Evolutionary conservation across 2,797 vertebrate species (phyloP).

Genomic region (Vultur gryphus): DNA sequence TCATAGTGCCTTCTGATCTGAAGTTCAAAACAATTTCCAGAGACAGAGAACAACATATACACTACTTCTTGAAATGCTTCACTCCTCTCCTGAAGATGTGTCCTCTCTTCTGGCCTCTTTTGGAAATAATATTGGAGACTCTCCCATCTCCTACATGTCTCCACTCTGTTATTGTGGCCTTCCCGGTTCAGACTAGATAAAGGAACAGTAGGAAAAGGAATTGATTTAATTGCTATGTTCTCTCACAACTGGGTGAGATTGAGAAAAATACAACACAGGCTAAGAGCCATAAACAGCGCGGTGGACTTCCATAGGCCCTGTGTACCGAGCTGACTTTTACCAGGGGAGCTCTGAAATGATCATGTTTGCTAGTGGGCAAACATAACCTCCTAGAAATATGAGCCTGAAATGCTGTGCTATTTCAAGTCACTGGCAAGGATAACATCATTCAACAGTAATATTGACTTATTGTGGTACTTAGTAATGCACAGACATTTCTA

Average conservation of each 20-base stretch:
- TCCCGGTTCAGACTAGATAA: not conserved
- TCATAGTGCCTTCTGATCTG: not conserved
- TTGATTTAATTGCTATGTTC: not conserved
- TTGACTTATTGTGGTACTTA: not conserved
- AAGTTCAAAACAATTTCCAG: not conserved
- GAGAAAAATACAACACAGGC: not conserved
- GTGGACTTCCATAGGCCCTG: not conserved
- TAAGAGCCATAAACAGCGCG: not conserved
- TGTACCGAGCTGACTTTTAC: not conserved
- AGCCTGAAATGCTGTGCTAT: not conserved
- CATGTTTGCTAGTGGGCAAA: not conserved
- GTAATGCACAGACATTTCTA: not conserved
- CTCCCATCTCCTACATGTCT: not conserved
- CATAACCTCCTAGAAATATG: not conserved
- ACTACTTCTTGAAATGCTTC: not conserved
- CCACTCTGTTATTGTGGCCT: not conserved
- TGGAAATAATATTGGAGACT: not conserved
- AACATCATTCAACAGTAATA: not conserved
- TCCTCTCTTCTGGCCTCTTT: not conserved
- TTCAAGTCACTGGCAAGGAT: not conserved
- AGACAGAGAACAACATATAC: fast-evolving
- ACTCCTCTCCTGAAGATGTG: not conserved
- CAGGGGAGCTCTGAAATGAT: not conserved
- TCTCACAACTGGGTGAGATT: not conserved
- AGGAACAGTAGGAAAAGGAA: not conserved